These are phyloP conservation scores for Diadophis punctatus DNA, from an alignment of 2,113 vertebrate genomes.

Conservation along the genomic window DNA sequence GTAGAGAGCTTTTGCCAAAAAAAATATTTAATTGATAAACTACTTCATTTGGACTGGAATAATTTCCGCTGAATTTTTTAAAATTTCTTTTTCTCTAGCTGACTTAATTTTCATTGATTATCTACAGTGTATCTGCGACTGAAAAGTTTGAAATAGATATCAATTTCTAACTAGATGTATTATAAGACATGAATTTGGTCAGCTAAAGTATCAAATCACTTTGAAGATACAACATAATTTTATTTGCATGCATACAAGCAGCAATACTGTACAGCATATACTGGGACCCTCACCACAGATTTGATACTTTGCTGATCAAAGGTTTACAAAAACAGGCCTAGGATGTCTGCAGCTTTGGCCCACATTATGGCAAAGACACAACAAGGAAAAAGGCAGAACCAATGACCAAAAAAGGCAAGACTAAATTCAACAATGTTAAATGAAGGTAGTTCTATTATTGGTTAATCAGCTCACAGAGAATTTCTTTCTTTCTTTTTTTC, in stretches of 20 bases:
- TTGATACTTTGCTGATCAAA: neutral
- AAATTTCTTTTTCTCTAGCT: neutral
- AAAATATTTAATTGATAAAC: neutral
- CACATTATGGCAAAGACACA: rapidly evolving
- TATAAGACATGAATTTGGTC: too few relatives aligned
- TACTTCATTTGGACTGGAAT: slow-evolving; percentile 1
- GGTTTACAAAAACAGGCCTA: neutral
- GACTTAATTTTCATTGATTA: neutral
- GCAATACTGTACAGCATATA: neutral
- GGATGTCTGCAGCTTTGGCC: neutral
- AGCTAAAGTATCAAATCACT: neutral
- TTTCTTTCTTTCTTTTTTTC: neutral
- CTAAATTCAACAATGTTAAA: neutral
- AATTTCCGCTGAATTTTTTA: neutral
- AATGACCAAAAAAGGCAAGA: neutral
- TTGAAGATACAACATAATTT: neutral
- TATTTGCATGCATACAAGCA: neutral
- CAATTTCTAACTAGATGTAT: neutral
- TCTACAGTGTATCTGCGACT: neutral
- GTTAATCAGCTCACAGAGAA: neutral
- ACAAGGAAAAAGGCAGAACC: neutral
- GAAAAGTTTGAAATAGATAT: too few relatives aligned
- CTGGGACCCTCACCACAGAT: neutral
- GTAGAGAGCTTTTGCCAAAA: neutral
- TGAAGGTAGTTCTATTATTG: neutral